Percentiles rank a stretch among this genome's conserved stretches.
These are phyloP conservation scores for Lepus oiostolus DNA, from an alignment of 2,797 vertebrate species.

Conservation along the genomic window DNA sequence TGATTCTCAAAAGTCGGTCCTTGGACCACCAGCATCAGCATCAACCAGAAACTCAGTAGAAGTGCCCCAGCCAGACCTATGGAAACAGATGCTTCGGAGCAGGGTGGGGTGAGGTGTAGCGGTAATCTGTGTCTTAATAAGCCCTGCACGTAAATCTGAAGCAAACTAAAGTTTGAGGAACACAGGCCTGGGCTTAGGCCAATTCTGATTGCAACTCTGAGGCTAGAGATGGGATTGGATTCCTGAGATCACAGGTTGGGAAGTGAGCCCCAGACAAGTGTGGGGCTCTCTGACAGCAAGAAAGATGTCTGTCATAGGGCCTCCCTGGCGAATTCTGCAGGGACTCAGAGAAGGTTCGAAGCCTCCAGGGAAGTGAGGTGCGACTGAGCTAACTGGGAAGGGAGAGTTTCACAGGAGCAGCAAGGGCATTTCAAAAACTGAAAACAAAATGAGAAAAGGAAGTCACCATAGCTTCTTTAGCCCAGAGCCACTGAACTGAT, in stretches of 20 bases:
- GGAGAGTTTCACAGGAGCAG: not conserved
- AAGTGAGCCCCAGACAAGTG: not conserved
- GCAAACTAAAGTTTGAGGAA: not conserved
- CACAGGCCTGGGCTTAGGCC: not conserved
- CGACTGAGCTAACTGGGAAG: not conserved
- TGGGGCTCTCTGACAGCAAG: not conserved
- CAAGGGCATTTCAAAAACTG: not conserved
- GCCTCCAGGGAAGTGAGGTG: not conserved
- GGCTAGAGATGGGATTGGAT: not conserved
- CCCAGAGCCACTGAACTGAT: constrained; percentile 74
- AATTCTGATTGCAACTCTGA: not conserved
- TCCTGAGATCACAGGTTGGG: not conserved
- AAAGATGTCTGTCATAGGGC: not conserved
- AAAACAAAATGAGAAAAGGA: constrained; percentile 53
- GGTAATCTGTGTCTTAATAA: not conserved
- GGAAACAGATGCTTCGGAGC: not conserved
- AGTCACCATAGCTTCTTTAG: constrained; percentile 13
- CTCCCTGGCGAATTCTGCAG: not conserved
- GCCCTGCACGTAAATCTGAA: not conserved
- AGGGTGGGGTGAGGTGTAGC: not conserved
- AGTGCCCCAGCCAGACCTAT: not conserved
- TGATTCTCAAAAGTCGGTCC: not conserved
- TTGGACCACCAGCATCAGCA: not conserved
- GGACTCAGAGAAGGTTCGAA: not conserved
- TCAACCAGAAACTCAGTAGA: not conserved